Conservation (phyloP, 2,797 vertebrate species). For the Hipposideros larvatus region DNA sequence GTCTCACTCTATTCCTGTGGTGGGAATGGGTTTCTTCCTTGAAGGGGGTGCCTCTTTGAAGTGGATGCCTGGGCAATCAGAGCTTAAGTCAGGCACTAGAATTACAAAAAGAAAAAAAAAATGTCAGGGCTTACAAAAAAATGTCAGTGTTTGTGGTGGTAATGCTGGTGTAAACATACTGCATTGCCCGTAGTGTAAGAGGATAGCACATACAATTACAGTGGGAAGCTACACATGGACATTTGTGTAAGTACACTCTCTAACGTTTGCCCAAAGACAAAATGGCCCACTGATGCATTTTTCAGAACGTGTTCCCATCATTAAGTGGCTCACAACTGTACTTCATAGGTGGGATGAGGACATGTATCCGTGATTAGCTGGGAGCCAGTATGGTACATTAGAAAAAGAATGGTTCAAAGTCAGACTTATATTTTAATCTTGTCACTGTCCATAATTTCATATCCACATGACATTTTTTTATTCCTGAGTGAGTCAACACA, state of each 20-base stretch:
- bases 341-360: background rate
- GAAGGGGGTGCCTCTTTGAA: background rate
- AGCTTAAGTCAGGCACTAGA: background rate
- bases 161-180: background rate
- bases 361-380: background rate
- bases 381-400: background rate
- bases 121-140: background rate
- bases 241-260: background rate
- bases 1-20: background rate
- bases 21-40: background rate
- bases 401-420: conserved; percentile 25
- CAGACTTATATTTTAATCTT: background rate
- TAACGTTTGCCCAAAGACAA: background rate
- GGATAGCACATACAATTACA: background rate
- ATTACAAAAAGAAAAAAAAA: background rate
- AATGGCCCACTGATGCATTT: background rate
- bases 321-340: background rate
- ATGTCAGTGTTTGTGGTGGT: background rate
- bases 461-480: background rate
- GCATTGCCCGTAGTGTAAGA: background rate
- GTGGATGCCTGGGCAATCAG: background rate
- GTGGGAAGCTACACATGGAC: too few species aligned
- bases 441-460: background rate
- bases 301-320: background rate
- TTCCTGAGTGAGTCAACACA: background rate